Percentiles rank a stretch among this genome's conserved stretches.
phyloP scores from a whole-genome alignment of 2,113 vertebrate species.

The Myiozetetes cayanensis region DNA sequence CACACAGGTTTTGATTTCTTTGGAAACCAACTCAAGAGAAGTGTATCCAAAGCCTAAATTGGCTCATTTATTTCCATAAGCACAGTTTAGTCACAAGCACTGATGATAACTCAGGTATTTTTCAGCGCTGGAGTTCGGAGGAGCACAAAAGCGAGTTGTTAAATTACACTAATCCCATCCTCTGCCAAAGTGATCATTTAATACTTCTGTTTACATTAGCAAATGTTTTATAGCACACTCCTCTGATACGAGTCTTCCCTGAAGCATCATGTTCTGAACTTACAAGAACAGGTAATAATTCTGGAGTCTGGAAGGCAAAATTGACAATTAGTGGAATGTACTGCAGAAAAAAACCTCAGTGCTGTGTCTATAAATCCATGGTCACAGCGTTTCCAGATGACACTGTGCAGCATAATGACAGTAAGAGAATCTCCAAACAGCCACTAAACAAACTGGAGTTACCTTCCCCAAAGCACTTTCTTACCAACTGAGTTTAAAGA shows the following conservation, averaged over 20 bases:
- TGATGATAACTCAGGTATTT: not conserved
- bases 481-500: not conserved
- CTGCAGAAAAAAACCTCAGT: not conserved
- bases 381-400: not conserved
- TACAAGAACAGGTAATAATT: not conserved
- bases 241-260: not conserved
- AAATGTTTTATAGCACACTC: not conserved
- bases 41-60: not conserved
- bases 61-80: not conserved
- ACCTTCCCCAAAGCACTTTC: not conserved
- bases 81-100: not conserved
- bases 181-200: not conserved
- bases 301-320: not conserved
- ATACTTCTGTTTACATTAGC: not conserved
- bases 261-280: not conserved
- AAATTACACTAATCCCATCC: conserved; percentile 21
- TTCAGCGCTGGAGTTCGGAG: not conserved
- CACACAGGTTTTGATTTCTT: not conserved
- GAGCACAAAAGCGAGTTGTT: conserved; percentile 1
- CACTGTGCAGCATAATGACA: not conserved
- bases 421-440: not conserved
- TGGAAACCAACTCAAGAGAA: not conserved
- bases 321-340: not conserved
- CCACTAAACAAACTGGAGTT: not conserved
- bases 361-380: not conserved